Conservation (phyloP, 2,888 invertebrate species). For the Leptinotarsa tumamoca region DNA sequence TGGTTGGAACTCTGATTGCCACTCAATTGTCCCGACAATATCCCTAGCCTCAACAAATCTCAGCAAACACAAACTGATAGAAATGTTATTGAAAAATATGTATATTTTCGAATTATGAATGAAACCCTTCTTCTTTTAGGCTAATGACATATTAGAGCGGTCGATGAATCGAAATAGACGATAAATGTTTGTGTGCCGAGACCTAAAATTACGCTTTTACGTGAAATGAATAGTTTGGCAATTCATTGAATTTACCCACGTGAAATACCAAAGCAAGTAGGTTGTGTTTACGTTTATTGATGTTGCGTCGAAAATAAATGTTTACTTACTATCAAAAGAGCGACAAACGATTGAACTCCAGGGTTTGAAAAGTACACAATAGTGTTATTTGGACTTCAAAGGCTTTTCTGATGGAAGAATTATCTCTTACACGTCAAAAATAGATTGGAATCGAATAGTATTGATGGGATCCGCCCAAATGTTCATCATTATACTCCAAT, state of each 20-base stretch:
- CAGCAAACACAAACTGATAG: neutral
- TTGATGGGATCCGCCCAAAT: too few relatives aligned
- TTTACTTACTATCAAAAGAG: neutral
- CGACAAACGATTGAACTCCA: constrained; percentile 4
- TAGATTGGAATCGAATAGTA: too few relatives aligned
- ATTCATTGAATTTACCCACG: constrained; percentile 38
- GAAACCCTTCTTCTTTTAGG: neutral
- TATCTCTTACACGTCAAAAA: too few relatives aligned
- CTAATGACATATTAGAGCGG: constrained; percentile 17
- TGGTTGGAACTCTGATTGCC: too few relatives aligned
- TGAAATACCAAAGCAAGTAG: constrained; percentile 33
- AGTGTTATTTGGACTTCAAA: too few relatives aligned
- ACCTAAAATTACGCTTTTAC: constrained; percentile 23
- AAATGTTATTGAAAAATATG: neutral
- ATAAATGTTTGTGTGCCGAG: constrained; percentile 1
- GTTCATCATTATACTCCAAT: neutral
- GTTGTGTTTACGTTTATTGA: constrained; percentile 40
- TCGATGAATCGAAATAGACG: neutral
- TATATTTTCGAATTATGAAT: neutral
- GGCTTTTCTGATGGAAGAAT: too few relatives aligned
- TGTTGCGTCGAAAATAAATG: constrained; percentile 34
- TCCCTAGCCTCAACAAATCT: too few relatives aligned
- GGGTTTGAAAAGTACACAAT: too few relatives aligned
- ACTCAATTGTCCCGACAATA: too few relatives aligned
- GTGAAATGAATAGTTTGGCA: constrained; percentile 30